Conservation (phyloP, 2,113 vertebrate genomes). For the Bubo blakistoni region DNA sequence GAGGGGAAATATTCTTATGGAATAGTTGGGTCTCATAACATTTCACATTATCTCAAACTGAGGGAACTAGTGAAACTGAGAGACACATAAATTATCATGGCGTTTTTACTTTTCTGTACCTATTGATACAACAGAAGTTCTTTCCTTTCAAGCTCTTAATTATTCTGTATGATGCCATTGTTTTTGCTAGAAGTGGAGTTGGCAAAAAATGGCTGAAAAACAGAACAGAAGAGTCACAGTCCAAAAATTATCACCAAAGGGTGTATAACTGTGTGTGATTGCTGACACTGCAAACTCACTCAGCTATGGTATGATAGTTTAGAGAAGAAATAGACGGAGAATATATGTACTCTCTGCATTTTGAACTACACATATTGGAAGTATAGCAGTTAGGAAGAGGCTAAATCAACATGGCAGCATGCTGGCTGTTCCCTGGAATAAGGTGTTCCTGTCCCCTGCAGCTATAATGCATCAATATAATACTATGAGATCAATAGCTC, state of each 20-base stretch:
- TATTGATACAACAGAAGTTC: background rate
- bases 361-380: background rate
- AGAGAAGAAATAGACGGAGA: background rate
- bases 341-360: background rate
- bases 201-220: background rate
- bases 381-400: background rate
- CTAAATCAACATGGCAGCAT: slow-evolving; percentile 7
- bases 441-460: slow-evolving; percentile 10
- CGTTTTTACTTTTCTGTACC: background rate
- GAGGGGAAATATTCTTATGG: background rate
- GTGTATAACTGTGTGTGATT: background rate
- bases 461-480: slow-evolving; percentile 1
- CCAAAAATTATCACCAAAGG: background rate
- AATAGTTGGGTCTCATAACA: background rate
- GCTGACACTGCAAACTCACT: background rate
- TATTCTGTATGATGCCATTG: background rate
- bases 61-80: background rate
- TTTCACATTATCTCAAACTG: background rate
- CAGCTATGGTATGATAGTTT: background rate
- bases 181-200: background rate
- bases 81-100: background rate
- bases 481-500: slow-evolving; percentile 8
- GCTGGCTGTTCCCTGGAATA: background rate
- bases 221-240: background rate
- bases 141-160: background rate